phyloP scores from a whole-genome alignment of 2,113 vertebrate genomes.

The Pluvianellus socialis region DNA sequence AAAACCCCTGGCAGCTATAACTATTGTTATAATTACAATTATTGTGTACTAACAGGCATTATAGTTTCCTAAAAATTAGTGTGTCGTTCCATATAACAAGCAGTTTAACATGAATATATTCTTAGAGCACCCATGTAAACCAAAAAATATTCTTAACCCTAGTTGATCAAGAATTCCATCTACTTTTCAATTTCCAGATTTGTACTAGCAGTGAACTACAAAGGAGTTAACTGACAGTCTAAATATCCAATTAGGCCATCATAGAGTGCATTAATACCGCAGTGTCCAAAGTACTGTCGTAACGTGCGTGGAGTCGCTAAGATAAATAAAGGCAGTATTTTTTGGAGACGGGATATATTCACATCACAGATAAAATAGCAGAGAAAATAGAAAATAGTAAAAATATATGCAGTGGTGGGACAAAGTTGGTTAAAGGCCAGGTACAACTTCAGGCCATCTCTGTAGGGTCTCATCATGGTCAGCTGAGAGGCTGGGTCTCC shows the following conservation, averaged over 20 bases:
- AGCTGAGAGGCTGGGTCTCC: not conserved
- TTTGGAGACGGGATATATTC: not conserved
- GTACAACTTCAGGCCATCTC: not conserved
- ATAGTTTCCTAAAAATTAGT: not conserved
- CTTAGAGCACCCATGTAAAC: not conserved
- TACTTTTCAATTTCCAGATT: not conserved
- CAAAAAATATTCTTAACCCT: not conserved
- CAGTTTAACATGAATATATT: not conserved
- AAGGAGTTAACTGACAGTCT: not conserved
- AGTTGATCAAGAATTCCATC: not conserved
- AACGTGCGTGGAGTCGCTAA: not conserved
- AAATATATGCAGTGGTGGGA: not conserved
- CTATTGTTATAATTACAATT: not conserved
- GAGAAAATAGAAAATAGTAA: not conserved
- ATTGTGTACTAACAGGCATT: not conserved
- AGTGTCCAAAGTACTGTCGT: not conserved
- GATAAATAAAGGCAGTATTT: not conserved
- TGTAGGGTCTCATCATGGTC: fast-evolving
- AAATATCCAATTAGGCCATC: not conserved
- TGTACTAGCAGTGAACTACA: not conserved
- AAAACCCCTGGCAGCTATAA: not conserved
- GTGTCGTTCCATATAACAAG: not conserved
- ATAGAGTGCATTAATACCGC: not conserved
- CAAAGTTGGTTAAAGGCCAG: not conserved
- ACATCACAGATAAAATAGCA: not conserved